Evolutionary conservation across 2,113 vertebrate species (phyloP).

Genomic region (Parus major): DNA sequence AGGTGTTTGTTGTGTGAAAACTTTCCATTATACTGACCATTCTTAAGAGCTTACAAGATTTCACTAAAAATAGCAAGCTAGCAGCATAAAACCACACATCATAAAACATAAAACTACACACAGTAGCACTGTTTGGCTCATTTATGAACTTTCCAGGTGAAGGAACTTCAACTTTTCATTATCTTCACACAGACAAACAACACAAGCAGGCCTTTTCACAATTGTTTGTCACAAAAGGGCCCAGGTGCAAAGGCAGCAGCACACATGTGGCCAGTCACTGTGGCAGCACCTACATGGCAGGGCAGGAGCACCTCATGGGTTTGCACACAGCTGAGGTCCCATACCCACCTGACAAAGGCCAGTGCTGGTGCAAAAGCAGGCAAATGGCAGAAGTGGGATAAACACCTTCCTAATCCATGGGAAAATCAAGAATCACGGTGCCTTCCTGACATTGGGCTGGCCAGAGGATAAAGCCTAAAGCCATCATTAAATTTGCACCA

Average conservation of each 20-base stretch:
- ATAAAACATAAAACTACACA: not conserved
- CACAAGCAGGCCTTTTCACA: not conserved
- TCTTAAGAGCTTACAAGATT: not conserved
- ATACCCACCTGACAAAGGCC: rapidly evolving
- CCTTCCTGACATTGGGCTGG: not conserved
- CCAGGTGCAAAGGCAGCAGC: not conserved
- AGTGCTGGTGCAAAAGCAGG: not conserved
- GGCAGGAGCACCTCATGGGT: rapidly evolving
- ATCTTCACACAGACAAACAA: not conserved
- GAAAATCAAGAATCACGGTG: rapidly evolving
- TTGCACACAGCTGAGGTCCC: not conserved
- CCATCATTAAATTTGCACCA: not conserved
- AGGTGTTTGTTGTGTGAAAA: not conserved
- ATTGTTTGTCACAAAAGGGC: rapidly evolving
- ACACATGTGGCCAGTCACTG: not conserved
- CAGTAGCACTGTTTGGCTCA: not conserved
- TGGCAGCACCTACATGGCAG: not conserved
- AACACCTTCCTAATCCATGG: not conserved
- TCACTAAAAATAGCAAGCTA: not conserved
- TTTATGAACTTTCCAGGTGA: not conserved
- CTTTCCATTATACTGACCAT: not conserved
- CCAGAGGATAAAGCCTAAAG: not conserved
- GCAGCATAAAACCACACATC: not conserved
- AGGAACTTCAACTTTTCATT: not conserved
- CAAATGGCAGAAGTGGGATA: rapidly evolving